Evolutionary conservation across 2,797 vertebrate genomes (phyloP).

Genomic region (Corythornis leucogaster): DNA sequence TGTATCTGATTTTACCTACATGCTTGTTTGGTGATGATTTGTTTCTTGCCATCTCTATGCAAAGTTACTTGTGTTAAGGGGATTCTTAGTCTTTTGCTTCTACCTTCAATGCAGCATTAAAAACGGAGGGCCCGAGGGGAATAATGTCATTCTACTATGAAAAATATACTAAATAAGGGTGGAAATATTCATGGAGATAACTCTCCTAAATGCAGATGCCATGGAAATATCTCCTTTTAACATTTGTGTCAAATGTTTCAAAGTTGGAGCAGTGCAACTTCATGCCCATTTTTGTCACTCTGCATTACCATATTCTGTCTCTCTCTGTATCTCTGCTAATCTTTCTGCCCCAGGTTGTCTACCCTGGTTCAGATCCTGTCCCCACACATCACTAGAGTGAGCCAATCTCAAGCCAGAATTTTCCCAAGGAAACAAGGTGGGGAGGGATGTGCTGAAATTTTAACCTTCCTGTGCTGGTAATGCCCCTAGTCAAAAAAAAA

Average conservation of each 20-base stretch:
- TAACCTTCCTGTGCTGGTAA: neutral
- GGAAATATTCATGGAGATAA: conserved; percentile 62
- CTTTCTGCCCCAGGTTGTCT: neutral
- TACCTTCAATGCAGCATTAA: conserved; percentile 24
- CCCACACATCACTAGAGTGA: neutral
- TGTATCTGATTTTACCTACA: neutral
- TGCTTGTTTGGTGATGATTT: conserved; percentile 9
- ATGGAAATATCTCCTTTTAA: conserved; percentile 71
- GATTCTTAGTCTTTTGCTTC: conserved; percentile 49
- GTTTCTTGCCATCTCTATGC: neutral
- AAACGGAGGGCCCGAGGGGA: conserved; percentile 43
- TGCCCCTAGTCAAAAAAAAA: neutral
- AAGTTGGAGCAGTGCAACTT: conserved; percentile 54
- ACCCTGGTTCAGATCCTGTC: neutral
- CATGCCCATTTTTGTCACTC: conserved; percentile 47
- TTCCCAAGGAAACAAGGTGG: neutral
- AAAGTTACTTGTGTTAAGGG: conserved; percentile 28
- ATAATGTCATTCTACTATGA: conserved; percentile 63
- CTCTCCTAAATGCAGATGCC: conserved; percentile 64
- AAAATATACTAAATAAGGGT: conserved; percentile 65
- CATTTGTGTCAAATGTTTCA: conserved; percentile 70
- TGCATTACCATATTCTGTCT: neutral
- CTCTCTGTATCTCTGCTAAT: neutral
- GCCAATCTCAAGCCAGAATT: neutral
- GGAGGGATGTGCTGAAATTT: neutral